phyloP scores from a whole-genome alignment of 1,140 invertebrate genomes.

The Acromyrmex heyeri region DNA sequence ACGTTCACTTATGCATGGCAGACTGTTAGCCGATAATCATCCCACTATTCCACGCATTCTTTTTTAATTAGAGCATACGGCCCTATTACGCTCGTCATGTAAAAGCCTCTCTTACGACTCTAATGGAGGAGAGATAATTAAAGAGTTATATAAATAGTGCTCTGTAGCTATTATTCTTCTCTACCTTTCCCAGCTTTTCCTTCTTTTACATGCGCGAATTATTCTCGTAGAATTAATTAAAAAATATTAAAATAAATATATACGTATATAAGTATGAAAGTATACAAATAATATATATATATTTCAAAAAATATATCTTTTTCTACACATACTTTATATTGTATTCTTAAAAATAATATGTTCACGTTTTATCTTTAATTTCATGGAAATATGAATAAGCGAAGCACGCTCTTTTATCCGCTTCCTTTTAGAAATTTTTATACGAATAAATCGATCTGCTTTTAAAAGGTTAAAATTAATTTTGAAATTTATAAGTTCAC shows the following conservation, averaged over 20 bases:
- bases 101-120: constrained; percentile 41
- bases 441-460: neutral
- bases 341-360: neutral
- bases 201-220: neutral
- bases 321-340: neutral
- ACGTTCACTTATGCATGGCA: constrained; percentile 63
- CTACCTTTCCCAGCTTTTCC: neutral
- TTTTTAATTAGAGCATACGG: constrained; percentile 59
- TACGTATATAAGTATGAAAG: neutral
- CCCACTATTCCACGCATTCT: constrained; percentile 44
- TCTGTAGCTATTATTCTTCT: constrained; percentile 20
- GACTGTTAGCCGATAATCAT: constrained; percentile 48
- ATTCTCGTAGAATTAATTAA: neutral
- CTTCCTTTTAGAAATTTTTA: neutral
- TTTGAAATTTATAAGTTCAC: neutral
- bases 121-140: constrained; percentile 47
- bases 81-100: constrained; percentile 48
- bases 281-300: neutral
- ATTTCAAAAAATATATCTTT: no score
- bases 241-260: neutral
- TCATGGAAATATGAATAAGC: neutral
- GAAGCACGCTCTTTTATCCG: neutral
- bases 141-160: constrained; percentile 48
- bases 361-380: neutral
- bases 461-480: constrained; percentile 13